Percentiles rank a stretch among this genome's conserved stretches.
These are phyloP conservation scores for Drosophila triauraria DNA, from an alignment of 1,140 invertebrate species.

Conservation along the genomic window DNA sequence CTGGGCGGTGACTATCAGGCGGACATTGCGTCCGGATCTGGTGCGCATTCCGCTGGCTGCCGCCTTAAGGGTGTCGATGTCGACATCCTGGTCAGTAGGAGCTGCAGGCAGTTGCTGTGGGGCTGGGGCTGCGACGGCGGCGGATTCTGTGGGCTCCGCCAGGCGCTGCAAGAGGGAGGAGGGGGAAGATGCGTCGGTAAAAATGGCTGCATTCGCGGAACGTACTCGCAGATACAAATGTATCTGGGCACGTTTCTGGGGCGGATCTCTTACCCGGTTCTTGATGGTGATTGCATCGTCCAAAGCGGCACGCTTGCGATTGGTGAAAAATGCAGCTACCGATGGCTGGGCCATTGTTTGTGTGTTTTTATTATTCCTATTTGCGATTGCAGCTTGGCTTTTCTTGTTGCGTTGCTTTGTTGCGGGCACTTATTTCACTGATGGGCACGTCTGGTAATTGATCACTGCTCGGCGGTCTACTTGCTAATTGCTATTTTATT, in stretches of 20 bases:
- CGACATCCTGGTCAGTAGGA: conserved; percentile 60
- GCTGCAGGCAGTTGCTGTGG: conserved; percentile 19
- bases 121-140: conserved; percentile 5
- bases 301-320: conserved; percentile 88
- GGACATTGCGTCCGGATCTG: conserved; percentile 70
- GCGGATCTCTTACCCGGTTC: conserved; percentile 86
- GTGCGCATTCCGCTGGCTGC: conserved; percentile 65
- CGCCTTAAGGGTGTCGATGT: conserved; percentile 65
- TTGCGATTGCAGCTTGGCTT: conserved; percentile 42
- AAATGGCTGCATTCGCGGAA: conserved; percentile 54
- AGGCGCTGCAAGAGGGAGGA: conserved; percentile 53
- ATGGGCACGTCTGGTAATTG: conserved; percentile 52
- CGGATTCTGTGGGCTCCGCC: conserved; percentile 52
- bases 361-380: conserved; percentile 29
- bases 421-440: conserved; percentile 37
- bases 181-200: conserved; percentile 4
- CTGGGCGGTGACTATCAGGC: conserved; percentile 64
- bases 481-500: conserved; percentile 17
- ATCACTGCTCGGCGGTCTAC: conserved; percentile 1
- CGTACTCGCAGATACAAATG: conserved; percentile 36
- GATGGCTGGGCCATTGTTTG: conserved; percentile 89
- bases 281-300: conserved; percentile 88
- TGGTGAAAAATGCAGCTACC: conserved; percentile 89
- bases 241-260: conserved; percentile 46
- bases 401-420: conserved; percentile 9